Conservation (phyloP, 2,888 invertebrate species). For the Sylvicola cinctus region DNA sequence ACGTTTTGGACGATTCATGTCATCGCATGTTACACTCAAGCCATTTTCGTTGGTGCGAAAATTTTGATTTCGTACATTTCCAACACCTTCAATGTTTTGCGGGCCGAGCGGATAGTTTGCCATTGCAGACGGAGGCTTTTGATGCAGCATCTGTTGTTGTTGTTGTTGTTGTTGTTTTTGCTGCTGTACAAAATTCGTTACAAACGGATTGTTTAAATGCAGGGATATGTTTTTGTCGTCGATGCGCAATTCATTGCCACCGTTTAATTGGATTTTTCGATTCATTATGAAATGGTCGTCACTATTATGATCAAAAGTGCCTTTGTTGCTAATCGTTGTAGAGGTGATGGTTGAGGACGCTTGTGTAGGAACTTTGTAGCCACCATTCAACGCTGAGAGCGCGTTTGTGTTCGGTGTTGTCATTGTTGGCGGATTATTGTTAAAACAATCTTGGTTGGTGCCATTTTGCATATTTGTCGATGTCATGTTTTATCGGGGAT, state of each 20-base stretch:
- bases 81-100: neutral
- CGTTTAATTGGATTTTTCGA: slow-evolving; percentile 11
- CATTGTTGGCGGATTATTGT: slow-evolving; percentile 1
- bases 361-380: slow-evolving; percentile 1
- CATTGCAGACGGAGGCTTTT: slow-evolving; percentile 1
- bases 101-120: slow-evolving; percentile 1
- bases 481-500: slow-evolving; percentile 7
- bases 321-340: slow-evolving; percentile 7
- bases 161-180: slow-evolving; percentile 7
- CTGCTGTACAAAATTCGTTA: slow-evolving; percentile 7
- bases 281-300: slow-evolving; percentile 9
- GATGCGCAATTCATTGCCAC: slow-evolving; percentile 11
- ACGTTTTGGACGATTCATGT: slow-evolving; percentile 20
- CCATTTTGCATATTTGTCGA: slow-evolving; percentile 9
- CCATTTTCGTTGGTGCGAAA: slow-evolving; percentile 1
- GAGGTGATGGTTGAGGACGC: slow-evolving; percentile 1
- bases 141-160: slow-evolving; percentile 8
- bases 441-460: slow-evolving; percentile 1
- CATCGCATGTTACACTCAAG: slow-evolving; percentile 10
- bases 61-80: neutral
- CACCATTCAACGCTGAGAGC: neutral
- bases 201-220: slow-evolving; percentile 12
- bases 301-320: slow-evolving; percentile 2
- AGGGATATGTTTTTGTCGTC: slow-evolving; percentile 12
- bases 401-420: neutral